Base-by-base conservation (phyloP, 2,113 vertebrate genomes). In the Seriola quinqueradiata region DNA sequence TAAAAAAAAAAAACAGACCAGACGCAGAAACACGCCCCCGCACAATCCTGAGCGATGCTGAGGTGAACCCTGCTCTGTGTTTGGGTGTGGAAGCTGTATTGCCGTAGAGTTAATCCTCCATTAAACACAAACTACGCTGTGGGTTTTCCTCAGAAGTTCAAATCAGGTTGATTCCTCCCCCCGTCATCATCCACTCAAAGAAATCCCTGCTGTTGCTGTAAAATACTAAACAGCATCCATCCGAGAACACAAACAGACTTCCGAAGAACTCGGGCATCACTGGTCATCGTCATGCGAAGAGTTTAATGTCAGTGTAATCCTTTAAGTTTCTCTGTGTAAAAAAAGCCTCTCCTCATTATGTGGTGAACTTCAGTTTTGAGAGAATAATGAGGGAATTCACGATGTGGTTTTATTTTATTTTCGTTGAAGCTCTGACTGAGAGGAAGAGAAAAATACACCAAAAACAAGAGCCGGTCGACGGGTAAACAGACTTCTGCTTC, bases 211-310 rank as follows among this genome's bases (percentile, higher is more conserved):
- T 86, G 86, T 69, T 72, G 78, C 73, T 36, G 63, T 34, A 54
- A 50, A 66, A 73, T 21, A 70, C 79, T 42, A 54, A 81, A 83
- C 46, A 64, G 23, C 88, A 71, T 83, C 79, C 63, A 77, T 59
- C 52, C 2, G 0, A 64, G 17, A 44, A 79, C 34, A 55, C 70
- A 85, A 80, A 87, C 77, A 85, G 63, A 75, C 70, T 19, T 42
- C 42, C 32, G 54, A 83, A 61, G 8, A 23, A 25, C 57, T 75
- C 74, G 65, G 58, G 82, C 85, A n/a, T 75, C 14, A 1, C 61
- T 83, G 80, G 42, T 71, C 16, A 23, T 69, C 66, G 65, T 83
- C 55, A 77, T 1, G 28, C 28, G 28, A 28, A 28, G 25, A 68
- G 25, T 67, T 77, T 70, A n/a, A 44, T 34, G 11, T 21, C 4